Evolutionary conservation across 2,797 vertebrate genomes (phyloP).

Genomic region (Gallinago stenura): DNA sequence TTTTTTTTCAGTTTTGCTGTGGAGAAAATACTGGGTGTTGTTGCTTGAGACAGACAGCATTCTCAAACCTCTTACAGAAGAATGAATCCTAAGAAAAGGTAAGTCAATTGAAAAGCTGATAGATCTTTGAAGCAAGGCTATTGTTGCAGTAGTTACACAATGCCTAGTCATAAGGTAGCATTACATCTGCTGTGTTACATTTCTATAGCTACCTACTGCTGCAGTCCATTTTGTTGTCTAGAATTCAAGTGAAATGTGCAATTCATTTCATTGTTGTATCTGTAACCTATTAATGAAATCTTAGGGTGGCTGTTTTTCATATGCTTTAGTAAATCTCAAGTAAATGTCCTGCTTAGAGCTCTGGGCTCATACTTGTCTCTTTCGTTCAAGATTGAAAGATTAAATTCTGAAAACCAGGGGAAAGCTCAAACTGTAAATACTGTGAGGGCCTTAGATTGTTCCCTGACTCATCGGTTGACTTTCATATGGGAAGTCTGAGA

Average conservation of each 20-base stretch:
- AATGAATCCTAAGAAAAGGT: not conserved
- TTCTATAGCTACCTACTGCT: not conserved
- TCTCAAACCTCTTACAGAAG: not conserved
- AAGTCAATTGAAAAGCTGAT: not conserved
- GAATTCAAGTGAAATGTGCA: not conserved
- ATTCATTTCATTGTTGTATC: not conserved
- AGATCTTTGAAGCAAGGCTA: not conserved
- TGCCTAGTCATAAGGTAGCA: not conserved
- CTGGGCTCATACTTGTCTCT: not conserved
- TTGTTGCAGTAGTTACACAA: not conserved
- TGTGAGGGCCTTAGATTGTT: not conserved
- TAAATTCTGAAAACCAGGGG: not conserved
- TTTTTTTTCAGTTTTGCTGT: not conserved
- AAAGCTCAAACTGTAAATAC: not conserved
- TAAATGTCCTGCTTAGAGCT: not conserved
- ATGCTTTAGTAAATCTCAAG: not conserved
- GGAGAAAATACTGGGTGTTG: not conserved
- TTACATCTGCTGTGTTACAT: not conserved
- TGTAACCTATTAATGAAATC: not conserved
- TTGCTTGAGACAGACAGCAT: not conserved
- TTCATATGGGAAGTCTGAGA: not conserved
- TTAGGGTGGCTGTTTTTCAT: not conserved
- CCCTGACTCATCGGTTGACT: conserved; percentile 8
- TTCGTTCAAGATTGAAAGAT: not conserved
- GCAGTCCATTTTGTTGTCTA: not conserved